phyloP scores from a whole-genome alignment of 1,140 invertebrate species.

The Aphis craccivora region DNA sequence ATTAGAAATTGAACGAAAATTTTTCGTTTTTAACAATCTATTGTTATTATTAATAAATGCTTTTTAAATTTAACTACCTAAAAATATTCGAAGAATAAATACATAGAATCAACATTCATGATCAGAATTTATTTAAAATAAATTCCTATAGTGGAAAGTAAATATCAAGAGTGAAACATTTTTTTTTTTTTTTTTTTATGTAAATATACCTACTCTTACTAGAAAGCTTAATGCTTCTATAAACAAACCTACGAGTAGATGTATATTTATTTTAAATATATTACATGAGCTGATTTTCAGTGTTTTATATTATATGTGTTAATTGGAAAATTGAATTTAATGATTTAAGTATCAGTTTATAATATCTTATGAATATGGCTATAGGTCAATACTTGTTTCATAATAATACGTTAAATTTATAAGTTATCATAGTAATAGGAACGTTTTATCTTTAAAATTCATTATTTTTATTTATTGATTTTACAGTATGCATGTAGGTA shows the following conservation, averaged over 20 bases:
- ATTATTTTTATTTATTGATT: no score
- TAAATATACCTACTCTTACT: background rate
- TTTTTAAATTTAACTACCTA: background rate
- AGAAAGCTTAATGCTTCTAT: background rate
- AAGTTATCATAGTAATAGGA: no score
- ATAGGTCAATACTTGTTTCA: no score
- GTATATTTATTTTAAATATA: background rate
- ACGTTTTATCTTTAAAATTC: no score
- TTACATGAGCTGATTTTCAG: background rate
- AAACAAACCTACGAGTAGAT: background rate
- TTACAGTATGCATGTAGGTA: no score
- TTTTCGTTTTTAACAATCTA: background rate
- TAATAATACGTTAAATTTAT: no score
- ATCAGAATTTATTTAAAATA: background rate
- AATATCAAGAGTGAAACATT: background rate
- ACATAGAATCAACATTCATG: background rate
- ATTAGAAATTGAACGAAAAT: background rate
- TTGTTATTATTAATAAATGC: background rate
- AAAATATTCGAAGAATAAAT: background rate
- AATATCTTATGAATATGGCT: no score
- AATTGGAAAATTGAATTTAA: background rate
- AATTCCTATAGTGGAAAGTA: background rate
- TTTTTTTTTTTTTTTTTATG: background rate
- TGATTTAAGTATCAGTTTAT: background rate
- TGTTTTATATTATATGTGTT: background rate